Base-by-base conservation (phyloP, 2,797 vertebrate species). In the Leptodactylus fallax region DNA sequence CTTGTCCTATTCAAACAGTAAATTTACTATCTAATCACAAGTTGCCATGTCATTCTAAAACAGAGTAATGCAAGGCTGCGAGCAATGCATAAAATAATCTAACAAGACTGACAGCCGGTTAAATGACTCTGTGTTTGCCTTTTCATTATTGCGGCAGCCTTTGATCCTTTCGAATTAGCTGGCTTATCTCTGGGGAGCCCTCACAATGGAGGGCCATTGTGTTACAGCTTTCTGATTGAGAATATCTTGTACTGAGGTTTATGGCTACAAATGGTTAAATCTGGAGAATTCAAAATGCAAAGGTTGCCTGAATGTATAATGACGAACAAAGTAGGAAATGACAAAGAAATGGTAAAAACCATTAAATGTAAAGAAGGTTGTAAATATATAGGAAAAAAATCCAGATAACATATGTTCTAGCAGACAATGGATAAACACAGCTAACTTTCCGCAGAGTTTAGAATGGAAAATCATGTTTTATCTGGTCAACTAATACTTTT, bases 11-110 rank as follows among this genome's bases (percentile, higher is more conserved):
- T 93, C 90, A 90, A 92, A 92, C 88, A 91, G 88, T 91, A 91
- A 93, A 93, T 93, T 92, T 91, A 89, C 90, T 91, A 51, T 92
- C 91, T 91, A 90, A 93, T 92, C 88, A 91, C 85, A 91, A 90
- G 89, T 89, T 92, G 89, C 91, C 88, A 78, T 92, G 90, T 92
- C 91, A 90, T 87, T 92, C 81, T 90, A 91, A 87, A 92, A 90
- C 90, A 90, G 58, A 83, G 36, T 89, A 92, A 91, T 90, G 83
- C 60, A 86, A 78, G 80, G 85, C 90, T 91, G 91, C 8, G 72
- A 90, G 89, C 82, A 45, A 19, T 74, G 87, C 8, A 2, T 83
- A 90, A 93, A 79, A 83, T 90, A 91, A 92, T 92, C 89, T 90
- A 91, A 85, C 21, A 83, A 80, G 90, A 91, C 81, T 90, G 89